Conservation (phyloP, 2,888 invertebrate genomes). For the Eupithecia subfuscata region DNA sequence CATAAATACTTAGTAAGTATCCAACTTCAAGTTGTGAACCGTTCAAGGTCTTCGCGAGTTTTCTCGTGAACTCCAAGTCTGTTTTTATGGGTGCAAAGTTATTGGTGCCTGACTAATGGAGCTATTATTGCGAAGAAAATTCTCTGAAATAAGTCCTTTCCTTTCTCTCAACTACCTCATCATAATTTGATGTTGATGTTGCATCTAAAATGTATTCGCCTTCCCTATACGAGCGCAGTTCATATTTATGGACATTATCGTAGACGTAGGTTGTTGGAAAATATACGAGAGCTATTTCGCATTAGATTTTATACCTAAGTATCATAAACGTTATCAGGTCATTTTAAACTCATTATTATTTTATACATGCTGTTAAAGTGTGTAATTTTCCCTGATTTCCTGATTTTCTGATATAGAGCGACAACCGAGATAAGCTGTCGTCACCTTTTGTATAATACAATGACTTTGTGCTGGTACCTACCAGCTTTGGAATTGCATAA, state of each 20-base stretch:
- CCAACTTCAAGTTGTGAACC: background rate
- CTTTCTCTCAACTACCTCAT: background rate
- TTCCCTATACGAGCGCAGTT: background rate
- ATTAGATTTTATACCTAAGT: background rate
- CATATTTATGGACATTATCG: background rate
- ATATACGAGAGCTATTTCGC: constrained; percentile 1
- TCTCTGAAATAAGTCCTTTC: background rate
- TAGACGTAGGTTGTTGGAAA: background rate
- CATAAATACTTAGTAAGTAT: constrained; percentile 14
- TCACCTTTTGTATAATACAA: constrained; percentile 22
- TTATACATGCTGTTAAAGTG: background rate
- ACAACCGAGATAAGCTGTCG: background rate
- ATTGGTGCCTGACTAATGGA: constrained; percentile 19
- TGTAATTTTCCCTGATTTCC: background rate
- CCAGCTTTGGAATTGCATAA: constrained; percentile 24
- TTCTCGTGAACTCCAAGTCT: constrained; percentile 9
- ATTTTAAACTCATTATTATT: background rate
- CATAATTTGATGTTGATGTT: constrained; percentile 3
- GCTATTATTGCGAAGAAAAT: constrained; percentile 5
- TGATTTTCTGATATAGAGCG: background rate
- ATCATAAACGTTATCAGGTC: background rate
- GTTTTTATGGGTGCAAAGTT: constrained; percentile 21
- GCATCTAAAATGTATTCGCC: constrained; percentile 2
- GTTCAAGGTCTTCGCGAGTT: constrained; percentile 14
- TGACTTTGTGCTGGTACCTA: constrained; percentile 26